Evolutionary conservation across 30 jellyfish, hydroid and myxozoan species (phyloP).

Genomic region (Rhopilema esculentum): DNA sequence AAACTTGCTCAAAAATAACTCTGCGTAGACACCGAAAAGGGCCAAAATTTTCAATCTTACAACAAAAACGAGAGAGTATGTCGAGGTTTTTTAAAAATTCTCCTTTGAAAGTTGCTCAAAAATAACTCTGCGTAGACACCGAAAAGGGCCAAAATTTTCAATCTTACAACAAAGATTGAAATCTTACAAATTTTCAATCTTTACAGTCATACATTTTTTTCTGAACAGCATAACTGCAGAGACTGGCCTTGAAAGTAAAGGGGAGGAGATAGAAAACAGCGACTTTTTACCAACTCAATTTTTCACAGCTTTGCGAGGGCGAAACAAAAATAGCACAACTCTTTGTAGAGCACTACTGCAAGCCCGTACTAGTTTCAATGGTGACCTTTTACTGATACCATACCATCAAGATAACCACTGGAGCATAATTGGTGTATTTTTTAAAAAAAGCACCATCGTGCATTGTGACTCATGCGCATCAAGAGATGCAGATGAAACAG

Average conservation of each 20-base stretch:
- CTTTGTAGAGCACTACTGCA: slow-evolving; percentile 6
- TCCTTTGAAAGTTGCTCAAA: not conserved
- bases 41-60: not conserved
- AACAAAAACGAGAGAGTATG: too few relatives aligned
- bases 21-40: not conserved
- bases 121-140: not conserved
- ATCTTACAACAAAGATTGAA: not conserved
- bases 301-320: slow-evolving; percentile 6
- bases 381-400: slow-evolving; percentile 1
- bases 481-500: slow-evolving; percentile 2
- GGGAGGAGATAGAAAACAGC: not conserved
- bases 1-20: not conserved
- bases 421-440: slow-evolving; percentile 9
- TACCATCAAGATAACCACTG: slow-evolving; percentile 7
- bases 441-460: not conserved
- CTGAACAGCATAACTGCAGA: not conserved
- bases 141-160: not conserved
- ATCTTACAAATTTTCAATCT: not conserved
- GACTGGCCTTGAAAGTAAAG: not conserved
- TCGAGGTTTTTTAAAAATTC: too few relatives aligned
- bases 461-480: slow-evolving; percentile 11
- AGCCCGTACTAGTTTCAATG: not conserved
- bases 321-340: not conserved
- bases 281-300: not conserved
- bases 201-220: not conserved